phyloP scores from a whole-genome alignment of 2,113 vertebrate species.

The Tetraodon nigroviridis region DNA sequence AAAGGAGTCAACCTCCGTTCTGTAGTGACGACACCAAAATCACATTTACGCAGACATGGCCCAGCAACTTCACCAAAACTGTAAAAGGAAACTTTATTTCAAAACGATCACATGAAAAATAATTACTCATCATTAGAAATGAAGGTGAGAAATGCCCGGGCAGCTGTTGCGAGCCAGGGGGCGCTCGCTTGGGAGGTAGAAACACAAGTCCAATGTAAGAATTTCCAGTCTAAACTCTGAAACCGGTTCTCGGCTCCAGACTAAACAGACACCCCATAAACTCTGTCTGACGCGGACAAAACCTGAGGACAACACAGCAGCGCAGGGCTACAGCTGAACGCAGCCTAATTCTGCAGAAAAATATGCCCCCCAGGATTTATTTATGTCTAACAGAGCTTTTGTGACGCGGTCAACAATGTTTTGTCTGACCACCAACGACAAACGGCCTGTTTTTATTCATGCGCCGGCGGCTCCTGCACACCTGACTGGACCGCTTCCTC shows the following conservation, averaged over 20 bases:
- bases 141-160: conserved; percentile 9
- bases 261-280: conserved; percentile 48
- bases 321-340: too few species aligned
- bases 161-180: conserved; percentile 7
- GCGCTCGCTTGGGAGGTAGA: conserved; percentile 40
- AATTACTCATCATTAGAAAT: background rate
- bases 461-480: conserved; percentile 3
- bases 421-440: conserved; percentile 7
- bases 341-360: too few species aligned
- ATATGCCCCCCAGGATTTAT: too few species aligned
- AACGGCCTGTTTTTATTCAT: background rate
- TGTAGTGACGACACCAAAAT: too few species aligned
- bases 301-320: too few species aligned
- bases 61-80: too few species aligned
- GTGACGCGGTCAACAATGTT: background rate
- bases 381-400: background rate
- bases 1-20: too few species aligned
- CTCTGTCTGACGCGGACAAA: conserved; percentile 17
- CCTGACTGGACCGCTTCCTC: conserved; percentile 15
- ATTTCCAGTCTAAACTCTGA: conserved; percentile 56
- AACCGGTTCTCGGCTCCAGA: conserved; percentile 44
- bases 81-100: background rate
- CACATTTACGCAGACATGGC: too few species aligned
- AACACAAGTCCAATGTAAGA: conserved; percentile 40
- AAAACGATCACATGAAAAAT: background rate